A percentile compares a stretch with the other conserved stretches of the same genome.
Conservation (phyloP, 2,113 vertebrate genomes). For the Halichoerus grypus region DNA sequence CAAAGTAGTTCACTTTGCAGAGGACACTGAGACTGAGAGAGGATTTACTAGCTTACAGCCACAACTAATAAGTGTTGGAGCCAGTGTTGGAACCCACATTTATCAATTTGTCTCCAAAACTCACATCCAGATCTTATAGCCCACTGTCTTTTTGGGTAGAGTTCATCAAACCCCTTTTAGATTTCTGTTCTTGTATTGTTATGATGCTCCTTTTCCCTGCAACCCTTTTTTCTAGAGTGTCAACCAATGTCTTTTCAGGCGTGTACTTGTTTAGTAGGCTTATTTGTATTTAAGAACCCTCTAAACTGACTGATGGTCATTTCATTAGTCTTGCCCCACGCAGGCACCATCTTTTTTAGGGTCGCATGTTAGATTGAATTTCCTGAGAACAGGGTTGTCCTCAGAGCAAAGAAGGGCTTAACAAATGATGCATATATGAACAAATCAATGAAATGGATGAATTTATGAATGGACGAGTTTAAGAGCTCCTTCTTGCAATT, state of each 20-base stretch:
- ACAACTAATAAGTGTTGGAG: neutral
- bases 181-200: neutral
- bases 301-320: neutral
- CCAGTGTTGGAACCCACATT: neutral
- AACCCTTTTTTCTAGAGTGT: neutral
- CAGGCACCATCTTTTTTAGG: neutral
- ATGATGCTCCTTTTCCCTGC: neutral
- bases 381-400: neutral
- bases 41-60: neutral
- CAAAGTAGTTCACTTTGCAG: slow-evolving; percentile 30
- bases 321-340: neutral
- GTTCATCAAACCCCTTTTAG: neutral
- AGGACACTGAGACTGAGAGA: neutral
- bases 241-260: neutral
- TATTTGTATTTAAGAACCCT: neutral
- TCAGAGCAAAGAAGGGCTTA: neutral
- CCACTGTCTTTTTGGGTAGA: neutral
- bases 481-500: neutral
- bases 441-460: neutral
- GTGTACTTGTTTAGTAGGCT: neutral
- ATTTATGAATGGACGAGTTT: neutral
- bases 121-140: neutral
- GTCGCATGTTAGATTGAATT: neutral
- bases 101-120: neutral
- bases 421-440: neutral